Evolutionary conservation across 2,888 invertebrate species (phyloP), one percentile per base, ranked within the genome.

Genomic region (Chrysolina oricalcia): DNA sequence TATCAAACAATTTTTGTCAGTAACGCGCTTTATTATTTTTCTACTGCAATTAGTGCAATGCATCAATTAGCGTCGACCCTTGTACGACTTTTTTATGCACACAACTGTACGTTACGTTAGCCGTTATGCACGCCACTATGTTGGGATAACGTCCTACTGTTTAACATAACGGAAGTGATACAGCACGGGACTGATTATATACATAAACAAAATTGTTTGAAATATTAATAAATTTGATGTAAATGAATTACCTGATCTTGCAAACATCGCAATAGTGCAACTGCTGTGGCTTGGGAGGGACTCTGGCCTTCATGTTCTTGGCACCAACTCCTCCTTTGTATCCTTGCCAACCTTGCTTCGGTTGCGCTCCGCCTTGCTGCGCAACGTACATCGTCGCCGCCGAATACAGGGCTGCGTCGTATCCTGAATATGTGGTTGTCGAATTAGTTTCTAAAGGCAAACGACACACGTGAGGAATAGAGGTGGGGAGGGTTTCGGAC

Each of bases 211-310:
- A 6, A 35, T 35, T 35, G 35, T 35, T 35, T 8, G 35, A 35
- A 8, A 35, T 35, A 35, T 0, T 35, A 8, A 35, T 35, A 35
- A 3, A 35, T 4, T 35, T 35, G 35, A 35, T 35, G 6, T 35
- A 8, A 35, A 35, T 35, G 11, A 73, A 73, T 80, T 82, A 98
- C 86, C 98, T 98, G 86, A 99, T 98, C 90, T 99, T 98, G 90
- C 99, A 99, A 15, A 98, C 97, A 89, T 99, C 98, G 88, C 99
- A 99, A 90, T 98, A 99, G 89, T 98, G 98, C 80, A 98, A 91
- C 87, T 97, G 97, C 87, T 97, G 97, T 41, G 97, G 96, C 85
- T 97, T 96, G 19, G 97, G 96, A 73, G 96, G 95, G 40, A 94
- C 94, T 89, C 95, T 95, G 78, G 93, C 92, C 67, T 93, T 91